These are phyloP conservation scores for Characodon lateralis DNA, from an alignment of 2,797 vertebrate species.

Conservation along the genomic window DNA sequence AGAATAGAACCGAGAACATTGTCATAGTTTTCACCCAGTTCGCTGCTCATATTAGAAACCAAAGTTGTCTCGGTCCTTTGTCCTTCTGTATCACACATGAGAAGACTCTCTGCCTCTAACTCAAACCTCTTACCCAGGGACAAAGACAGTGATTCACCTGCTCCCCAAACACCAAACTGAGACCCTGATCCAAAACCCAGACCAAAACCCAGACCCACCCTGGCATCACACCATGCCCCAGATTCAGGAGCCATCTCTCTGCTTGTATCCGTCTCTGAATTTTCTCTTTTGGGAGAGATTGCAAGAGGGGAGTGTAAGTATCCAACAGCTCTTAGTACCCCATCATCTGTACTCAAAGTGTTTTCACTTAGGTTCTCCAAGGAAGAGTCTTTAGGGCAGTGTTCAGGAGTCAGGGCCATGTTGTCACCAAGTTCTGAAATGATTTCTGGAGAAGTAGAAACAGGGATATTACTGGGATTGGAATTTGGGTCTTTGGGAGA, in stretches of 20 bases:
- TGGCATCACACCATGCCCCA: constrained; percentile 67
- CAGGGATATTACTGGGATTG: constrained; percentile 84
- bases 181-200: constrained; percentile 50
- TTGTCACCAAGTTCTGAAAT: constrained; percentile 78
- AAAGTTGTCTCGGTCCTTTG: constrained; percentile 62
- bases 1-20: constrained; percentile 62
- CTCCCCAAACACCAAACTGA: constrained; percentile 72
- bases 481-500: constrained; percentile 78
- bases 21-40: constrained; percentile 51
- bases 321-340: constrained; percentile 68
- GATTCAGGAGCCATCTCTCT: constrained; percentile 46
- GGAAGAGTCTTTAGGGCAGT: constrained; percentile 74
- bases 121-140: constrained; percentile 74
- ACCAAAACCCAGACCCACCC: constrained; percentile 53
- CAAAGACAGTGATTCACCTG: constrained; percentile 72
- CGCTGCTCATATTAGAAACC: constrained; percentile 60
- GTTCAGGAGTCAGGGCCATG: constrained; percentile 71
- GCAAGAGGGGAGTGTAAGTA: constrained; percentile 80
- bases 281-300: constrained; percentile 86
- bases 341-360: constrained; percentile 75
- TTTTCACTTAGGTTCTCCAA: constrained; percentile 85
- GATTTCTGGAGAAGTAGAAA: constrained; percentile 77
- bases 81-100: constrained; percentile 75
- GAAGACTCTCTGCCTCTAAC: constrained; percentile 77
- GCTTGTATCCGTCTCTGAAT: constrained; percentile 78